Conservation (phyloP, 2,797 vertebrate species). For the Orientallactaga sibirica region DNA sequence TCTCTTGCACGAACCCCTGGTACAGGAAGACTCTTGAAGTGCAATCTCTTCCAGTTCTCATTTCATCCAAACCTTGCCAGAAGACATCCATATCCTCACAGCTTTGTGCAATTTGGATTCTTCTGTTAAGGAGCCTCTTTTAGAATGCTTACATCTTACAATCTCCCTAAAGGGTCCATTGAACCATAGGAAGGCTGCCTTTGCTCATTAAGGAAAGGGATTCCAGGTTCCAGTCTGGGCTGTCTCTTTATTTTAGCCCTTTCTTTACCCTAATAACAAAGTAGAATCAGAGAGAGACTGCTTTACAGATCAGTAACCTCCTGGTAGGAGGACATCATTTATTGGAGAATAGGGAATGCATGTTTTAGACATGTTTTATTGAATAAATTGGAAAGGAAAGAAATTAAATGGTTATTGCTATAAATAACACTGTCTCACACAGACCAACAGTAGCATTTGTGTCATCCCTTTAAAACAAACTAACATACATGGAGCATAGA, state of each 20-base stretch:
- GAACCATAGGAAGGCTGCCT: background rate
- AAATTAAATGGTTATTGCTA: background rate
- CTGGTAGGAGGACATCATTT: background rate
- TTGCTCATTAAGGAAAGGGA: background rate
- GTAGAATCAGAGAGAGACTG: background rate
- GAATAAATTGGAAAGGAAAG: conserved; percentile 14
- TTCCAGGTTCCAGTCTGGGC: background rate
- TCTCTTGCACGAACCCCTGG: background rate
- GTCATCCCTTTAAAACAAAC: conserved; percentile 41
- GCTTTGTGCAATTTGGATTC: background rate
- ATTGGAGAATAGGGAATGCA: background rate
- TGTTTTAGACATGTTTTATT: background rate
- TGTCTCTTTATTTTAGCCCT: background rate
- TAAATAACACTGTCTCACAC: background rate
- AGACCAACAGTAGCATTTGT: background rate
- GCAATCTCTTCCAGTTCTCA: background rate
- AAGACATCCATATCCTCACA: background rate
- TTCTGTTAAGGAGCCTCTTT: background rate
- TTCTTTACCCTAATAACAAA: background rate
- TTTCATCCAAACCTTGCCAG: background rate
- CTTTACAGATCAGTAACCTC: background rate
- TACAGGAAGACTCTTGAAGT: background rate
- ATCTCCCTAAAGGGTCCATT: background rate
- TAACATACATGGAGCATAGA: conserved; percentile 55
- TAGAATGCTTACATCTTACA: background rate